Evolutionary conservation across 2,113 vertebrate species (phyloP).

Genomic region (Aphelocoma coerulescens): DNA sequence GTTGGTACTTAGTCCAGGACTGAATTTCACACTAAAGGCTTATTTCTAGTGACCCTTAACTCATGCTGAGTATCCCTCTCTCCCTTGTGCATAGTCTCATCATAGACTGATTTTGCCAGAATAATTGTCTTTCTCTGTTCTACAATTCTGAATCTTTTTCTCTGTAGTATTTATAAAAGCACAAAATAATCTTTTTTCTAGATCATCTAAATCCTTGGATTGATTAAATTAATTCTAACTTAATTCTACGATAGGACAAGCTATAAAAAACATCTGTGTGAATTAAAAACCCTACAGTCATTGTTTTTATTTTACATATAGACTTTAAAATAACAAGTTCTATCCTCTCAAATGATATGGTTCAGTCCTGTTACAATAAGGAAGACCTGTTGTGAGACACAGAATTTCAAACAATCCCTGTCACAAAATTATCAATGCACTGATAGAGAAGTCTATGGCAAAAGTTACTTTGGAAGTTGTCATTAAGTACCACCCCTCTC

Average conservation of each 20-base stretch:
- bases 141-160: not conserved
- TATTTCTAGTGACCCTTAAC: constrained; percentile 31
- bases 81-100: not conserved
- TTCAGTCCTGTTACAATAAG: not conserved
- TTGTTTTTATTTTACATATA: not conserved
- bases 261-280: not conserved
- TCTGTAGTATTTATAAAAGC: not conserved
- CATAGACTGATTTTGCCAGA: not conserved
- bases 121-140: constrained; percentile 15
- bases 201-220: not conserved
- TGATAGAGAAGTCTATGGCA: not conserved
- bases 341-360: not conserved
- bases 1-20: constrained; percentile 17
- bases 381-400: not conserved
- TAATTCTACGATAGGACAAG: not conserved
- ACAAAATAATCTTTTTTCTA: not conserved
- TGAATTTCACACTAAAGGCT: constrained; percentile 45
- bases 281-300: not conserved
- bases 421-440: not conserved
- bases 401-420: not conserved
- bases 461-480: not conserved
- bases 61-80: not conserved
- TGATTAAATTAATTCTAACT: not conserved
- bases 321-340: not conserved
- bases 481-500: not conserved